Percentiles rank a stretch among this genome's conserved stretches.
Evolutionary conservation across 30 jellyfish, hydroid and myxozoan genomes (phyloP).

Genomic region (Aurelia aurita complex sp. Pacific): DNA sequence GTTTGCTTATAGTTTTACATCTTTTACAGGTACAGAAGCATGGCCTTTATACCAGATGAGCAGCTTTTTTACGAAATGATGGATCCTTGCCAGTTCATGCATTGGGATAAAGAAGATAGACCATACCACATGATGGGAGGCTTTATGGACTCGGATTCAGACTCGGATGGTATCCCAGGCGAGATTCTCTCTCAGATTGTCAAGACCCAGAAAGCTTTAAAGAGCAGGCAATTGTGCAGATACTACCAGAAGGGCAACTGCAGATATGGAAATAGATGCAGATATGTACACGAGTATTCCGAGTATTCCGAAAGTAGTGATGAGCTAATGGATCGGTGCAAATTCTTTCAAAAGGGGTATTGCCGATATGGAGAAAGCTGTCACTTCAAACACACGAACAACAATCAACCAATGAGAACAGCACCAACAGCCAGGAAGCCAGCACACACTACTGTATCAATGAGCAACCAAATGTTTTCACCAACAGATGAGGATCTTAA

Average conservation of each 20-base stretch:
- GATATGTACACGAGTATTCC: constrained; percentile 27
- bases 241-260: constrained; percentile 59
- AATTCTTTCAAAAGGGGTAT: constrained; percentile 47
- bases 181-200: constrained; percentile 32
- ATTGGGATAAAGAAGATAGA: constrained; percentile 53
- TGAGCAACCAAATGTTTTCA: constrained; percentile 23
- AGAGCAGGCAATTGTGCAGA: constrained; percentile 22
- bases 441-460: background rate
- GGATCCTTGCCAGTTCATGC: constrained; percentile 54
- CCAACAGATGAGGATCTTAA: constrained; percentile 57
- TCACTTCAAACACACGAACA: constrained; percentile 32
- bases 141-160: constrained; percentile 30
- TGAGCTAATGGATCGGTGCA: constrained; percentile 10
- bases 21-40: background rate
- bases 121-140: constrained; percentile 32
- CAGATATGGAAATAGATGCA: constrained; percentile 44
- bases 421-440: background rate
- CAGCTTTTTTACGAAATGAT: constrained; percentile 22
- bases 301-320: background rate
- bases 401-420: background rate
- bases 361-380: constrained; percentile 63
- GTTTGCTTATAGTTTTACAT: too few relatives aligned
- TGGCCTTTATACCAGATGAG: constrained; percentile 45
- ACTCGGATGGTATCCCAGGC: constrained; percentile 56
- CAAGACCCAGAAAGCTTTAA: constrained; percentile 1